Conservation (phyloP, 2,888 invertebrate genomes). For the Coelogynopora nodosa region DNA sequence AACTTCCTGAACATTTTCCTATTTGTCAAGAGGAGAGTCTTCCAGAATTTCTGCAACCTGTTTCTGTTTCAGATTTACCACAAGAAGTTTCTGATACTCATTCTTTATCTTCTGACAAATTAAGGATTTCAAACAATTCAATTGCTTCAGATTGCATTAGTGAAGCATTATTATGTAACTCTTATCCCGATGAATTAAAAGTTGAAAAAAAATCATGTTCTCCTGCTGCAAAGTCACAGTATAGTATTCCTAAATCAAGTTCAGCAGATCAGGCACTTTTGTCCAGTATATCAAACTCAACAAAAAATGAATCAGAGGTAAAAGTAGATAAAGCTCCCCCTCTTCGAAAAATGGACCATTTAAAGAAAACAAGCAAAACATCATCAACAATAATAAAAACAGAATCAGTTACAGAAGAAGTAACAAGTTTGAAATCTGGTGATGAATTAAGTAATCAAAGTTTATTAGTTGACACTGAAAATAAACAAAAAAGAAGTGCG, state of each 20-base stretch:
- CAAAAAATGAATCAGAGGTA: background rate
- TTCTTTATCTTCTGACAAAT: background rate
- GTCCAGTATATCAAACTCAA: background rate
- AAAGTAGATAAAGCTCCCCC: background rate
- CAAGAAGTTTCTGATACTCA: too few relatives aligned
- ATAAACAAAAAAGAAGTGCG: background rate
- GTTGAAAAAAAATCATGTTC: background rate
- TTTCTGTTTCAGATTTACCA: background rate
- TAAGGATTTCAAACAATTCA: background rate
- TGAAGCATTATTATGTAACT: background rate
- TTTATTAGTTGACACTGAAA: background rate
- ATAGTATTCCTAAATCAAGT: background rate
- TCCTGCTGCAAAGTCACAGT: background rate
- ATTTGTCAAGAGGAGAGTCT: background rate
- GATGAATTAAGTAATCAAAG: background rate
- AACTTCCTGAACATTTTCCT: background rate
- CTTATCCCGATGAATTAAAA: background rate
- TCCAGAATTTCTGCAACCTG: too few relatives aligned
- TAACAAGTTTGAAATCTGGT: background rate
- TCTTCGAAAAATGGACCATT: background rate
- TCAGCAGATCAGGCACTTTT: background rate
- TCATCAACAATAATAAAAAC: background rate
- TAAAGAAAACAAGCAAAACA: background rate
- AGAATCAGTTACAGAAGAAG: background rate
- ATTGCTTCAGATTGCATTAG: background rate